Evolutionary conservation across 1,140 invertebrate species (phyloP), one percentile per base, ranked within the genome.

Genomic region (Euwallacea fornicatus): DNA sequence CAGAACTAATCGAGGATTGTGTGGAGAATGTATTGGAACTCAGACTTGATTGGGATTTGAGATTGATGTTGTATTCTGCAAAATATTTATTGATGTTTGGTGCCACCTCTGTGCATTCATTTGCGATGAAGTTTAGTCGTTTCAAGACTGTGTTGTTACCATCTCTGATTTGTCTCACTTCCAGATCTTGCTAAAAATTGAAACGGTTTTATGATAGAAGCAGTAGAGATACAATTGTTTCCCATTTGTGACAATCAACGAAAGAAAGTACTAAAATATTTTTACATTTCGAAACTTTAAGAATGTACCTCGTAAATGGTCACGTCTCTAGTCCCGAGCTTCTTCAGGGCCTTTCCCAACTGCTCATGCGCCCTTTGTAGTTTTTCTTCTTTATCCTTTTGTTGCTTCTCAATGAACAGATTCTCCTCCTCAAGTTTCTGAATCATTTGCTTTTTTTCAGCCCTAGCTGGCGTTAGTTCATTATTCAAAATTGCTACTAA

Each of bases 101-200:
- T 66, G 9, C 78, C 75, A 75, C 77, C 71, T 76, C 79, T 42
- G 74, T 69, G 74, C 76, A 73, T 59, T 80, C 74, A 33, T 67
- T 74, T 15, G 73, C 75, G 66, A 84, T 76, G 56, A 83, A 82
- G 7, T 75, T 63, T 7, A 85, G 55, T 59, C 81, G 73, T 54
- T 83, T 81, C 3, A 84, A 61, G 0, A 78, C 80, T 66, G 75
- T 78, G 10, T 75, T 76, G 69, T 85, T 81, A 0, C 71, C 72
- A 7, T 80, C 77, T 70, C 76, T 69, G 16, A 81, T 55, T 61
- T 79, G 78, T 42, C 76, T 71, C 6, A 80, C 77, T 69, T 77
- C 74, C 59, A 80, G 70, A 64, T 81, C 80, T 73, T 73, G 69
- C 79, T 81, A 53, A 53, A 80, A 78, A 50, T 13, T 2, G 13